Base-by-base conservation (phyloP, 2,888 invertebrate species). In the Andrena bucephala region DNA sequence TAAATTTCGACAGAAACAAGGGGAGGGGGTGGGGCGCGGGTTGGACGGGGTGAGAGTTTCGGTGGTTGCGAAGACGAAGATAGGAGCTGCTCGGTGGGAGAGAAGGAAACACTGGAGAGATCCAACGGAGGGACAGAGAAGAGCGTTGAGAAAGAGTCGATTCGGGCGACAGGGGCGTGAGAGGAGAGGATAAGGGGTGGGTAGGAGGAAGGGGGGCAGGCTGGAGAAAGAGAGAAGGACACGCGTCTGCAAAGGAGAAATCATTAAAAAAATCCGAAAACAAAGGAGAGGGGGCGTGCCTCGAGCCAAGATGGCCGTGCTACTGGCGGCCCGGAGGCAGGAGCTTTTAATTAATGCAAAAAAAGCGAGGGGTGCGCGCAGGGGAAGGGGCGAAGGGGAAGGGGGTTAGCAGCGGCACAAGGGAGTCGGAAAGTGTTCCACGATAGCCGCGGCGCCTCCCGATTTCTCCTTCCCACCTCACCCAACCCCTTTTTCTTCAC, bases 341-440 rank as follows among this genome's bases (percentile, higher is more conserved):
- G 91, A 90, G 91, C 92, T 92, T 92, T 93, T 93, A 94, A 94
- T 94, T 94, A 93, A 92, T 92, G 91, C 92, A 90, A 91, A 92
- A 93, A 93, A 92, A 89, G 70, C 74, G 72, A 66, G 65, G 86
- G 81, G 73, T 71, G 69, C 52, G 77, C 69, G 77, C 36, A 54
- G 65, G 52, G 75, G 31, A 24, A 20, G 70, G 66, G 68, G 62
- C 72, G 31, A 16, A 42, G 67, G 71, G 42, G 42, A 60, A 73
- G 52, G 65, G 78, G 81, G 85, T 77, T 33, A 68, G 87, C 72
- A 76, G 65, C 76, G 59, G 70, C 70, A 60, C 79, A 79, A 80
- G 80, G 77, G 74, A 81, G 71, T 70, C 81, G 79, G 77, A 68
- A 16, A 42, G 77, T 76, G 79, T 80, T 54, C 54, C 24, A 13